Evolutionary conservation across 1,140 invertebrate genomes (phyloP).

Genomic region (Drosophila ironensis): DNA sequence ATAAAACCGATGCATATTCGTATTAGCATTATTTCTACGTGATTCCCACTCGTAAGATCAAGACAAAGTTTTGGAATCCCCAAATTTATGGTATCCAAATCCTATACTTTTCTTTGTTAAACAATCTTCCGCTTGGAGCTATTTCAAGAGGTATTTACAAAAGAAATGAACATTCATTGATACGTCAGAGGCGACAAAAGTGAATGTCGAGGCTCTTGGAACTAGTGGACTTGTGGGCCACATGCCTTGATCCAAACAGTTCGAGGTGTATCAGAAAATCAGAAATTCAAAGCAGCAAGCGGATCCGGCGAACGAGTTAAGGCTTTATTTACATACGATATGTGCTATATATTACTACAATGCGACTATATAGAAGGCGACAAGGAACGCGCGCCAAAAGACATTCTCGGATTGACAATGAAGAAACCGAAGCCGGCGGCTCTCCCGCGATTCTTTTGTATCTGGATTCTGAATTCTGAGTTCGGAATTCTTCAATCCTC

Average conservation of each 20-base stretch:
- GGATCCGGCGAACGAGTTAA: background rate
- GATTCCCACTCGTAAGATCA: too few species aligned
- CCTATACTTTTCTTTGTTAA: too few species aligned
- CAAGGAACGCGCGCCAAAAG: constrained; percentile 50
- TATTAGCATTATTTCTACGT: too few species aligned
- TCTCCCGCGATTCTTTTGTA: constrained; percentile 1
- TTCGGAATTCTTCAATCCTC: too few species aligned
- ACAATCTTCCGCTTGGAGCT: background rate
- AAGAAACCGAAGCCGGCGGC: background rate
- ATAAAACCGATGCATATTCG: too few species aligned
- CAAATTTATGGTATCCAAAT: too few species aligned
- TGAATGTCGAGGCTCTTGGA: constrained; percentile 47
- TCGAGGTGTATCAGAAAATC: constrained; percentile 43
- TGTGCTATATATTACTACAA: too few species aligned
- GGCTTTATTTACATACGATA: too few species aligned
- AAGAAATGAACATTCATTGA: constrained; percentile 2
- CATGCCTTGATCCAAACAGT: constrained; percentile 55
- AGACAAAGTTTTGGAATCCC: too few species aligned
- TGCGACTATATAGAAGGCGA: constrained; percentile 1
- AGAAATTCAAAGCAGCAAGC: constrained; percentile 37
- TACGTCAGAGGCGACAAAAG: constrained; percentile 37
- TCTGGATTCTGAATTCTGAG: too few species aligned
- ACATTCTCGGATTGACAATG: constrained; percentile 49
- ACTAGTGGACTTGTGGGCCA: constrained; percentile 1
- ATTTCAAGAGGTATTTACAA: background rate